These are phyloP conservation scores for Cololabis saira DNA, from an alignment of 2,113 vertebrate species.

Conservation along the genomic window DNA sequence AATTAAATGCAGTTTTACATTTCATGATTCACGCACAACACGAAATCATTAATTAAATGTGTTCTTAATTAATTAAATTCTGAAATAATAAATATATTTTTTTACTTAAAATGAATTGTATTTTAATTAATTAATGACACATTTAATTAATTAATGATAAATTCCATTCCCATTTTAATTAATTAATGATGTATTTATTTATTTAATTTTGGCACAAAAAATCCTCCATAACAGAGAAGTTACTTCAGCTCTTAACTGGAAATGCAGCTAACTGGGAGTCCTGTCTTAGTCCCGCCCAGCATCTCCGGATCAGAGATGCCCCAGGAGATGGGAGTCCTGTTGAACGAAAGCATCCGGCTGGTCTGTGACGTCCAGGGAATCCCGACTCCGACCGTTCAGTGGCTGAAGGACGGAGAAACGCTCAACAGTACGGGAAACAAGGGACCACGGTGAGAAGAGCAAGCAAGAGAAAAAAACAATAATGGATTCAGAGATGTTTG, in stretches of 20 bases:
- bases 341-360: slow-evolving; percentile 88
- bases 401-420: slow-evolving; percentile 91
- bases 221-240: not conserved
- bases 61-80: no score
- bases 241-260: not conserved
- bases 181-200: no score
- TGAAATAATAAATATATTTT: no score
- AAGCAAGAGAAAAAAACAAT: slow-evolving; percentile 23
- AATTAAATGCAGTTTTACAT: no score
- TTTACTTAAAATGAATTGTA: no score
- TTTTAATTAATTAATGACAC: no score
- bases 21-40: no score
- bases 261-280: slow-evolving; percentile 23
- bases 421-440: slow-evolving; percentile 64
- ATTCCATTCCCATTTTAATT: no score
- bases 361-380: slow-evolving; percentile 85
- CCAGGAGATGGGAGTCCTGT: slow-evolving; percentile 85
- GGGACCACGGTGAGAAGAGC: slow-evolving; percentile 78
- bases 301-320: slow-evolving; percentile 90
- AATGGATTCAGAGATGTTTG: not conserved
- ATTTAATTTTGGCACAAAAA: no score
- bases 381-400: slow-evolving; percentile 86
- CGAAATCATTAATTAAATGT: no score
- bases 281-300: slow-evolving; percentile 88
- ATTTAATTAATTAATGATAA: no score